Percentiles rank a stretch among this genome's conserved stretches.
Evolutionary conservation across 2,888 invertebrate genomes (phyloP).

Genomic region (Pilophorus perplexus): DNA sequence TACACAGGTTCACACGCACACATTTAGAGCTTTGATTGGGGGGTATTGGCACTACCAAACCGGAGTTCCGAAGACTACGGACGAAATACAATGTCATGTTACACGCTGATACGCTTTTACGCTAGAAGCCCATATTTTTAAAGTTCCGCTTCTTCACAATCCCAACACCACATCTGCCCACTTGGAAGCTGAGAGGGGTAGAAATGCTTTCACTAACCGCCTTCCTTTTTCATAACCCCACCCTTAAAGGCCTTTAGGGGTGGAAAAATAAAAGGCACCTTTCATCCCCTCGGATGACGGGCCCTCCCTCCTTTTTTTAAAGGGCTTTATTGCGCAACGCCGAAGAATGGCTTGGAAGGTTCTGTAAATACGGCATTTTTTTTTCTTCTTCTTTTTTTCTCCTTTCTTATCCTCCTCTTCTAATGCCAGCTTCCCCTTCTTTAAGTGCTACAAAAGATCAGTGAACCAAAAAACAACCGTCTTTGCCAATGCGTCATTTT

Average conservation of each 20-base stretch:
- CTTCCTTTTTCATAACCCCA: slow-evolving; percentile 27
- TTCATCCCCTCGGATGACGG: slow-evolving; percentile 34
- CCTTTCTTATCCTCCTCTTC: neutral
- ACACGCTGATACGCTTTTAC: too few species aligned
- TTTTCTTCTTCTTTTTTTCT: slow-evolving; percentile 3
- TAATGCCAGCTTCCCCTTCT: slow-evolving; percentile 7
- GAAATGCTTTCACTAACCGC: slow-evolving; percentile 39
- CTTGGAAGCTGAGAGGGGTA: slow-evolving; percentile 31
- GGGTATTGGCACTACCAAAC: too few species aligned
- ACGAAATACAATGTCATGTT: too few species aligned
- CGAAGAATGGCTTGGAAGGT: slow-evolving; percentile 30
- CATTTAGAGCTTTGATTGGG: too few species aligned
- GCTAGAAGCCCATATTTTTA: too few species aligned
- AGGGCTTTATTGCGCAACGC: slow-evolving; percentile 35
- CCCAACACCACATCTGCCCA: slow-evolving; percentile 36
- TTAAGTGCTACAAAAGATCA: slow-evolving; percentile 22
- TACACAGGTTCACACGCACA: too few species aligned
- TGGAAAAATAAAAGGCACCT: slow-evolving; percentile 34
- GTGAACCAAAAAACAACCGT: slow-evolving; percentile 16
- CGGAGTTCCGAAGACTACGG: too few species aligned
- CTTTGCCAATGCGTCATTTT: slow-evolving; percentile 18
- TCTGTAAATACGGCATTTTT: slow-evolving; percentile 26
- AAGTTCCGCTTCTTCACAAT: too few species aligned
- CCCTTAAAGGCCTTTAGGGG: neutral
- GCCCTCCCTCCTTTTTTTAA: slow-evolving; percentile 20